These are phyloP conservation scores for Mayetiola destructor DNA, from an alignment of 2,888 invertebrate genomes.

Conservation along the genomic window DNA sequence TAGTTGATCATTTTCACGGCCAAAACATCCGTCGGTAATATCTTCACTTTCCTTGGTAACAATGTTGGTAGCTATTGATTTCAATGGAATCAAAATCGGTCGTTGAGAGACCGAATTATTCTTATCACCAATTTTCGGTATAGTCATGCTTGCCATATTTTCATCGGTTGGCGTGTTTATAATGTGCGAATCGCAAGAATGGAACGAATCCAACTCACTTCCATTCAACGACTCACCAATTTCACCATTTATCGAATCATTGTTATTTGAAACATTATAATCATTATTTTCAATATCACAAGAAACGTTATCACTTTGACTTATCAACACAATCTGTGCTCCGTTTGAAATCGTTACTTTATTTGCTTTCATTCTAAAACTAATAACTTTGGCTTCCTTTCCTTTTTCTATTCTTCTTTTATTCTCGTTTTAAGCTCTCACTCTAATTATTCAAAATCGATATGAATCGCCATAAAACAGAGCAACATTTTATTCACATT, in stretches of 20 bases:
- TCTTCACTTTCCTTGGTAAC: no score
- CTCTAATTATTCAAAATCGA: no score
- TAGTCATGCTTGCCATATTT: not conserved
- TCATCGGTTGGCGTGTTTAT: no score
- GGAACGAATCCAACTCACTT: not conserved
- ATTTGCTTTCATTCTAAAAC: not conserved
- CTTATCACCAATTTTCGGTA: not conserved
- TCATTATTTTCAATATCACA: not conserved
- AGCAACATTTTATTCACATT: no score
- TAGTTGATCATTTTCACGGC: not conserved
- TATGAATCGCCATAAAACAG: no score
- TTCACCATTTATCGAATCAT: not conserved
- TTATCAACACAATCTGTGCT: not conserved
- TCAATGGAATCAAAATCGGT: not conserved
- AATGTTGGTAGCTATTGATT: not conserved
- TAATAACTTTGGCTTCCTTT: not conserved
- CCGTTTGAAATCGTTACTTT: not conserved
- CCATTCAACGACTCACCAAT: not conserved
- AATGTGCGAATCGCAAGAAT: no score
- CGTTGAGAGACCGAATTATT: not conserved
- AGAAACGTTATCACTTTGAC: not conserved
- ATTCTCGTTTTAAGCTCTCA: not conserved
- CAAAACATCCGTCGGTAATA: not conserved
- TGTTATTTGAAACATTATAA: not conserved
- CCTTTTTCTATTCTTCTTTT: not conserved